Evolutionary conservation across 2,113 vertebrate species (phyloP), one percentile per base, ranked within the genome.

Genomic region (Syngnathus floridae): DNA sequence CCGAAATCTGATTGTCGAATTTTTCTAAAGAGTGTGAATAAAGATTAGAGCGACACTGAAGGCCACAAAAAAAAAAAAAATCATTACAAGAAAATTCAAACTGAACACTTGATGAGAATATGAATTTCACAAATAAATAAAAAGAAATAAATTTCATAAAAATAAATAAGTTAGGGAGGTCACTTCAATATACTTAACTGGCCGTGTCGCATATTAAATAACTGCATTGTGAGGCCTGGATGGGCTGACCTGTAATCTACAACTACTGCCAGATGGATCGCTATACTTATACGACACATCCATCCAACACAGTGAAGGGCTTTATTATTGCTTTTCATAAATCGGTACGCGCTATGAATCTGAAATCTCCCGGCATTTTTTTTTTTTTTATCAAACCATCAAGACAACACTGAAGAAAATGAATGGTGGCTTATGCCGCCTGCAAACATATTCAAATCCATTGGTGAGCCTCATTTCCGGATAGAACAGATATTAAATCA

Each of bases 261-360:
- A 52, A 72, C 65, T n/a, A 6, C 66, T 51, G 46, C 31, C 78
- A 84, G 81, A 88, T 81, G 80, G 82, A 78, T 83, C 67, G 65
- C 72, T 76, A 65, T 66, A 75, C 57, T 67, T 72, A 45, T 67
- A 78, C 76, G 68, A 72, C 62, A 65, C 67, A 67, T 69, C 79
- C 79, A 85, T 85, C 82, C 81, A 78, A 84, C 80, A 64, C 64
- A 54, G 54, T 73, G 49, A 69, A 46, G 4, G 10, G 57, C 36
- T 59, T n/a, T 59, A 59, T 38, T 59, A 59, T 40, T 59, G 57
- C 57, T 59, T 59, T 35, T 38, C 36, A n/a, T 59, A 59, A 38
- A 38, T 57, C 55, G 36, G 35, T 10, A 57, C 55, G 9, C 16
- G 7, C 35, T 8, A 16, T 57, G 55, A 55, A 35, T 35, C 31